These are phyloP conservation scores for Peromyscus attwateri DNA, from an alignment of 2,797 vertebrate genomes.

Conservation along the genomic window DNA sequence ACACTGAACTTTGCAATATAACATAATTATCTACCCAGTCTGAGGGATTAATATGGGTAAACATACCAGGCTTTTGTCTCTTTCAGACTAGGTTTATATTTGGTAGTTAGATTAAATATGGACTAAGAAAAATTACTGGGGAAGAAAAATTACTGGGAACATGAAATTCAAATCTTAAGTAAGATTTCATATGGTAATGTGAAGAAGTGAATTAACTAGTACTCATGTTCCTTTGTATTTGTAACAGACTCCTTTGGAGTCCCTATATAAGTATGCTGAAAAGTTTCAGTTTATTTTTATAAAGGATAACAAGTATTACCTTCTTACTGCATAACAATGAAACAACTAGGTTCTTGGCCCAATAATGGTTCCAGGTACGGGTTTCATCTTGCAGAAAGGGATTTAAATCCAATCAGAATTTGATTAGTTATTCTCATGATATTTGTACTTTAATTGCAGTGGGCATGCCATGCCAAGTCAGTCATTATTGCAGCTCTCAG, in stretches of 20 bases:
- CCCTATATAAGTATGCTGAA: neutral
- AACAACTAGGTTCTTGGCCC: neutral
- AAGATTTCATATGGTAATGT: conserved; percentile 5
- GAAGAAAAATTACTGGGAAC: neutral
- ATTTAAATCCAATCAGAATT: neutral
- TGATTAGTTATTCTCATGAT: neutral
- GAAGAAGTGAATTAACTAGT: neutral
- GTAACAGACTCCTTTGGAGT: neutral
- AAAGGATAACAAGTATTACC: neutral
- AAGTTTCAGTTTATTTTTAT: conserved; percentile 7
- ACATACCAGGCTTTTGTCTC: neutral
- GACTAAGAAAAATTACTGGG: neutral
- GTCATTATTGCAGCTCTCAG: neutral
- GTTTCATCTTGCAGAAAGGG: neutral
- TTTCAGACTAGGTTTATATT: neutral
- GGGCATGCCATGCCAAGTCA: neutral
- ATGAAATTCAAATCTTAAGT: conserved; percentile 16
- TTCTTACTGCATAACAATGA: neutral
- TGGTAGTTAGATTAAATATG: conserved; percentile 43
- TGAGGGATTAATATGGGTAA: neutral
- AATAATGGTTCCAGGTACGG: too few species aligned
- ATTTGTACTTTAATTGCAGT: neutral
- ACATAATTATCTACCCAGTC: neutral
- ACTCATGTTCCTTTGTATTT: neutral
- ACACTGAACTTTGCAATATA: neutral